Evolutionary conservation across 2,888 invertebrate species (phyloP).

Genomic region (Disparrhopalites patrizii): DNA sequence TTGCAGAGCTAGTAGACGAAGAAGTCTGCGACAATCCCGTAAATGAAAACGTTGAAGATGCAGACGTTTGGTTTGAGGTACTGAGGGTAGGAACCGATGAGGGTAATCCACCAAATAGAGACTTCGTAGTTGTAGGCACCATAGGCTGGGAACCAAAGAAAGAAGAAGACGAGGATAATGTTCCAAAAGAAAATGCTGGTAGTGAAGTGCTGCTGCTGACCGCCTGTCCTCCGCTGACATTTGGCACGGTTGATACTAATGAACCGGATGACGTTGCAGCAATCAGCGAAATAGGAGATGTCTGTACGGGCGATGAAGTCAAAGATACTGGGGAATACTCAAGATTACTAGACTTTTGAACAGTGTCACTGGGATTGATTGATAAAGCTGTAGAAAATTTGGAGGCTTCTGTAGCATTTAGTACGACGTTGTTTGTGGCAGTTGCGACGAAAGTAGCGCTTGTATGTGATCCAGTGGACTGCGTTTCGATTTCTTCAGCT

Average conservation of each 20-base stretch:
- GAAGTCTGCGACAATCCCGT: not conserved
- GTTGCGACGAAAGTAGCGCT: too few relatives aligned
- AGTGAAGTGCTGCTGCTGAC: too few relatives aligned
- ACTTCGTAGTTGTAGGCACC: not conserved
- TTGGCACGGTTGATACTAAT: too few relatives aligned
- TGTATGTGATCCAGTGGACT: too few relatives aligned
- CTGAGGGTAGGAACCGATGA: not conserved
- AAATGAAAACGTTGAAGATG: not conserved
- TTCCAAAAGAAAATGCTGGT: not conserved
- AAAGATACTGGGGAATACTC: too few relatives aligned
- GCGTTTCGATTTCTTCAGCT: not conserved
- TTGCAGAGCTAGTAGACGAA: not conserved
- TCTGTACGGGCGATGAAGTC: not conserved
- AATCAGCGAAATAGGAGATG: too few relatives aligned
- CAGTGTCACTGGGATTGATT: not conserved
- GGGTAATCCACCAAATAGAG: not conserved
- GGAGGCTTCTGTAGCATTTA: not conserved
- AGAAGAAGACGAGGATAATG: not conserved
- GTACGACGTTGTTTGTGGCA: not conserved
- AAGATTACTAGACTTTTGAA: too few relatives aligned
- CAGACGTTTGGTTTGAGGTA: not conserved
- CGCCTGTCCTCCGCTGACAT: too few relatives aligned
- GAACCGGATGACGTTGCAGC: not conserved
- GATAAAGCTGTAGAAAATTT: not conserved
- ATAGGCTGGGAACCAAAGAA: too few relatives aligned